Percentiles rank a stretch among this genome's conserved stretches.
phyloP scores from a whole-genome alignment of 2,888 invertebrate genomes.

The Chrysotoxum bicinctum region DNA sequence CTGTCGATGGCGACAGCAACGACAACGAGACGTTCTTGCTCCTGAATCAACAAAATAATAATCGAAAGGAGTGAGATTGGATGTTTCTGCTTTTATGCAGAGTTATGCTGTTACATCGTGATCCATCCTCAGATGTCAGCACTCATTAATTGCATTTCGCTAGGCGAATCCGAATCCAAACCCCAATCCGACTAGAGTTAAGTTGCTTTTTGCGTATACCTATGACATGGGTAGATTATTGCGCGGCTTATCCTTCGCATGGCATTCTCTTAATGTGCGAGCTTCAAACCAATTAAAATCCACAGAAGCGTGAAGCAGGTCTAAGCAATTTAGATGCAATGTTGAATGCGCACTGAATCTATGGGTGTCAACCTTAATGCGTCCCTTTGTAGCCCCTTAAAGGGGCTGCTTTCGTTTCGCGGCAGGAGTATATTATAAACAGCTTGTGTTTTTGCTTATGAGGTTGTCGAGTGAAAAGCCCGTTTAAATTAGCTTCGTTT shows the following conservation, averaged over 20 bases:
- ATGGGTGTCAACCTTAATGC: conserved; percentile 44
- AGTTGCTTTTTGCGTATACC: conserved; percentile 3
- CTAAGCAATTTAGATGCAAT: conserved; percentile 71
- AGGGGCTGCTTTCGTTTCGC: neutral
- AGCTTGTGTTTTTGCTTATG: conserved; percentile 38
- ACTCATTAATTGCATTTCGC: conserved; percentile 73
- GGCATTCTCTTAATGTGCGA: conserved; percentile 63
- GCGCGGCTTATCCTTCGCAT: conserved; percentile 42
- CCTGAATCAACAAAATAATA: conserved; percentile 43
- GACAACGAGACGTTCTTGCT: neutral
- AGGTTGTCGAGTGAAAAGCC: conserved; percentile 60
- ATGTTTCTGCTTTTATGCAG: conserved; percentile 26
- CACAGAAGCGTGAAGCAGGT: conserved; percentile 74
- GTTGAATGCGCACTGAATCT: conserved; percentile 62
- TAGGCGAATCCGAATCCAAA: conserved; percentile 18
- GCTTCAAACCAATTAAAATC: conserved; percentile 75
- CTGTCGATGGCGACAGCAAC: neutral
- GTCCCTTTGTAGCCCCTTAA: neutral
- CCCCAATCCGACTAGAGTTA: conserved; percentile 7
- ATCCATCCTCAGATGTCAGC: conserved; percentile 73
- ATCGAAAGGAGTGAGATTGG: conserved; percentile 18
- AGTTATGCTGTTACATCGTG: conserved; percentile 45
- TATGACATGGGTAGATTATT: neutral
- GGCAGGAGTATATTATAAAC: neutral
- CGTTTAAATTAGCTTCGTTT: conserved; percentile 70